A percentile compares a stretch with the other conserved stretches of the same genome.
phyloP scores from a whole-genome alignment of 2,797 vertebrate genomes.

The Falco columbarius region DNA sequence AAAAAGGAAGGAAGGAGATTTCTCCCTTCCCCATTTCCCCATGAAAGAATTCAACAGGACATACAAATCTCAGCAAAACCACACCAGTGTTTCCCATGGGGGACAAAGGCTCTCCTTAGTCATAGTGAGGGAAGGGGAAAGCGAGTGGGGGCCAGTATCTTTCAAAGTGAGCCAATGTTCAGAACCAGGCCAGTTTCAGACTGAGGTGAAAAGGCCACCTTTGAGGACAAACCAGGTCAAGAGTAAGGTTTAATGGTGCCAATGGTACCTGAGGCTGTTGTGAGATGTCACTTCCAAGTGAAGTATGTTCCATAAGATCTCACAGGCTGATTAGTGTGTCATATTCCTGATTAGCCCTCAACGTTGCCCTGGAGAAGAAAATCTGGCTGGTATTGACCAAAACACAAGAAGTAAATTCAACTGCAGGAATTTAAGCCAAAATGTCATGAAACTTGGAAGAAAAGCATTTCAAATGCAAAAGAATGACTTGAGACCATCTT shows the following conservation, averaged over 20 bases:
- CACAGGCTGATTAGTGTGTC: neutral
- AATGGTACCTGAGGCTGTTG: neutral
- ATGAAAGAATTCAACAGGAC: neutral
- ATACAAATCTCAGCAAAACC: neutral
- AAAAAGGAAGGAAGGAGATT: conserved; percentile 56
- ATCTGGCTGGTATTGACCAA: neutral
- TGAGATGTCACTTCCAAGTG: neutral
- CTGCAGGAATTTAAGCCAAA: neutral
- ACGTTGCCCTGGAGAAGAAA: neutral
- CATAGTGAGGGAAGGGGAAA: neutral
- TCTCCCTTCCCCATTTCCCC: neutral
- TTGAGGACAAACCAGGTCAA: neutral
- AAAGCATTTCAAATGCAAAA: neutral
- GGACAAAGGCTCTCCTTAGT: neutral
- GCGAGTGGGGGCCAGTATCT: neutral
- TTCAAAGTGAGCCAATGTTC: neutral
- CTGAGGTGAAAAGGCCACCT: neutral
- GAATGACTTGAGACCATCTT: neutral
- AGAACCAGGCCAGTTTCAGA: neutral
- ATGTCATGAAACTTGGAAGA: neutral
- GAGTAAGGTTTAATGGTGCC: neutral
- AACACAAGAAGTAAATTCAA: neutral
- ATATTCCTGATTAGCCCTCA: neutral
- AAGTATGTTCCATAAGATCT: neutral
- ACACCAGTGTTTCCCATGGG: conserved; percentile 19